These are phyloP conservation scores for Aphidius ervi DNA, from an alignment of 1,140 invertebrate species.

Conservation along the genomic window DNA sequence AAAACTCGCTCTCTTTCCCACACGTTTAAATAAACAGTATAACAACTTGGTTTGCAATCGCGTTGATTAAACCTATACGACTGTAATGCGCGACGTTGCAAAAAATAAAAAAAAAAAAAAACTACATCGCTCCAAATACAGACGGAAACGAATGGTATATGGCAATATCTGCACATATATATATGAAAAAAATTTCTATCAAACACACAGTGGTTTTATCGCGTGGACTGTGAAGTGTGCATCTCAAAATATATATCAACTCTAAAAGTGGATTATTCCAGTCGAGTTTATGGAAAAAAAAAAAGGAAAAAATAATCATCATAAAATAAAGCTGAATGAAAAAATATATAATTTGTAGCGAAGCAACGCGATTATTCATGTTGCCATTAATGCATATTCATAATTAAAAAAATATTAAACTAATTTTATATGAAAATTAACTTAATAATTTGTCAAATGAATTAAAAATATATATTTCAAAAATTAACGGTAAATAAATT, in stretches of 20 bases:
- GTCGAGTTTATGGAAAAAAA: not conserved
- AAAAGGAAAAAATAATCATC: not conserved
- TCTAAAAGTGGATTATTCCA: not conserved
- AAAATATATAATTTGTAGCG: conserved; percentile 11
- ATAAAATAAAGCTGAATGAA: not conserved
- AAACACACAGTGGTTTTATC: no score
- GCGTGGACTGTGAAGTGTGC: not conserved
- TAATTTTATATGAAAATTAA: no score
- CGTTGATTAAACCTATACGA: conserved; percentile 18
- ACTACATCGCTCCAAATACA: conserved; percentile 20
- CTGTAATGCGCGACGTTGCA: conserved; percentile 5
- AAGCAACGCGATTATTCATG: not conserved
- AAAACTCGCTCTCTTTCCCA: conserved; percentile 22
- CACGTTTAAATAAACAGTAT: conserved; percentile 8
- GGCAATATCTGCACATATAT: not conserved
- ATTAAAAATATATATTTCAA: no score
- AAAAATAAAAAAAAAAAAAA: conserved; percentile 14
- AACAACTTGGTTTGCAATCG: conserved; percentile 15
- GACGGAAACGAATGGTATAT: conserved; percentile 11
- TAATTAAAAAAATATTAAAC: no score
- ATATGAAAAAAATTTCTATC: not conserved
- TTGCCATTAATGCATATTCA: no score
- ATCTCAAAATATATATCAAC: not conserved
- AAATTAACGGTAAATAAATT: no score
- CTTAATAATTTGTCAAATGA: no score